Conservation (phyloP, 2,113 vertebrate genomes). For the Tringa solitaria region DNA sequence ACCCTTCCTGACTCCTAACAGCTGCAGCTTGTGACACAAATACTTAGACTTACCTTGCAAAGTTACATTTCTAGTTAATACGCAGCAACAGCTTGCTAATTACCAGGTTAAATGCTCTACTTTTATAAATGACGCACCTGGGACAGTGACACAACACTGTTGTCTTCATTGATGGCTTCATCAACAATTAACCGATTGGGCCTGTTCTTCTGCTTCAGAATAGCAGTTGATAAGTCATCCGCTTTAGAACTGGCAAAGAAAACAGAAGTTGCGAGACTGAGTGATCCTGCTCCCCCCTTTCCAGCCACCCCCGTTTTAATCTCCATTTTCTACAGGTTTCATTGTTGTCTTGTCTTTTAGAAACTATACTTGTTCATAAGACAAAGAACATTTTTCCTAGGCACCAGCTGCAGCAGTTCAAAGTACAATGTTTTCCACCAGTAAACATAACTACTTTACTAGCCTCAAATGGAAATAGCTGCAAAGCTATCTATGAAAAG, state of each 20-base stretch:
- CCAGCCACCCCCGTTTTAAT: neutral
- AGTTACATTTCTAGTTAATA: neutral
- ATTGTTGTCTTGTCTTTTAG: neutral
- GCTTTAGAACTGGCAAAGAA: slow-evolving; percentile 84
- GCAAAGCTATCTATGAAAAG: neutral
- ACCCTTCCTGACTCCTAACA: neutral
- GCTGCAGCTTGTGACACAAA: neutral
- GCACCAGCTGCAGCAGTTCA: neutral
- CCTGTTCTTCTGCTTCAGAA: slow-evolving; percentile 98
- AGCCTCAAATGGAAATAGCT: neutral
- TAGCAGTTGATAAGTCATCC: slow-evolving; percentile 96
- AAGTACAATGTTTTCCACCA: neutral
- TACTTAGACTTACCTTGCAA: neutral
- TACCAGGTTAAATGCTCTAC: neutral
- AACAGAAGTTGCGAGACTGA: neutral
- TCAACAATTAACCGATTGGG: slow-evolving; percentile 98
- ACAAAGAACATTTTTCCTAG: neutral
- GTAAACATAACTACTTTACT: neutral
- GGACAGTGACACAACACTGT: slow-evolving; percentile 97
- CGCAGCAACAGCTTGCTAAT: neutral
- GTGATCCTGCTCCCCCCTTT: neutral
- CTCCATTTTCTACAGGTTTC: neutral
- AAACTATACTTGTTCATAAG: neutral
- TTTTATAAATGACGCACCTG: slow-evolving; percentile 78
- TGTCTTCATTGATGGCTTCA: slow-evolving; percentile 99